These are phyloP conservation scores for Lacerta agilis DNA, from an alignment of 2,797 vertebrate genomes.

Conservation along the genomic window DNA sequence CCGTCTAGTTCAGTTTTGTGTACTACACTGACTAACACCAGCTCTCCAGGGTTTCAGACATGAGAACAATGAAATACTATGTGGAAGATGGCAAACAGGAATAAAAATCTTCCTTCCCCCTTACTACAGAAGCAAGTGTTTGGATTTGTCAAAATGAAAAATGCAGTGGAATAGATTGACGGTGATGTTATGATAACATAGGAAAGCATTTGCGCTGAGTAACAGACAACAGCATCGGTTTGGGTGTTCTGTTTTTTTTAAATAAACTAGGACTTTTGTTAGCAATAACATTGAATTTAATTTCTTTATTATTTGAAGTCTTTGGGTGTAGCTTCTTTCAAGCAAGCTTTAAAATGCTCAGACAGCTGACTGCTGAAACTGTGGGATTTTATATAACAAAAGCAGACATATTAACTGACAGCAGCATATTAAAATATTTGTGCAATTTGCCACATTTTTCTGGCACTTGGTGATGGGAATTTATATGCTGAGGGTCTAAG, in stretches of 20 bases:
- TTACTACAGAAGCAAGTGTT: background rate
- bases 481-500: background rate
- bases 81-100: background rate
- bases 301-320: background rate
- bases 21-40: too few relatives aligned
- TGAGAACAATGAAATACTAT: too few relatives aligned
- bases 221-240: constrained; percentile 16
- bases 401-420: background rate
- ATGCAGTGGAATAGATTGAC: background rate
- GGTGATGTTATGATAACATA: background rate
- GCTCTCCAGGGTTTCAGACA: too few relatives aligned
- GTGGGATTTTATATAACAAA: constrained; percentile 16
- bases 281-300: background rate
- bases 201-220: background rate
- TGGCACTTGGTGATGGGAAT: background rate
- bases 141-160: background rate
- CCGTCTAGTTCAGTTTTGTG: too few relatives aligned
- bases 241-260: background rate
- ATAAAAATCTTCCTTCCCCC: background rate
- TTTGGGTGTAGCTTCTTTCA: background rate
- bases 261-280: constrained; percentile 6
- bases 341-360: background rate
- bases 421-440: background rate
- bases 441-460: background rate
- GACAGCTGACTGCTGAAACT: background rate